Percentiles rank a stretch among this genome's conserved stretches.
Evolutionary conservation across 2,888 invertebrate genomes (phyloP).

Genomic region (Clunio marinus): DNA sequence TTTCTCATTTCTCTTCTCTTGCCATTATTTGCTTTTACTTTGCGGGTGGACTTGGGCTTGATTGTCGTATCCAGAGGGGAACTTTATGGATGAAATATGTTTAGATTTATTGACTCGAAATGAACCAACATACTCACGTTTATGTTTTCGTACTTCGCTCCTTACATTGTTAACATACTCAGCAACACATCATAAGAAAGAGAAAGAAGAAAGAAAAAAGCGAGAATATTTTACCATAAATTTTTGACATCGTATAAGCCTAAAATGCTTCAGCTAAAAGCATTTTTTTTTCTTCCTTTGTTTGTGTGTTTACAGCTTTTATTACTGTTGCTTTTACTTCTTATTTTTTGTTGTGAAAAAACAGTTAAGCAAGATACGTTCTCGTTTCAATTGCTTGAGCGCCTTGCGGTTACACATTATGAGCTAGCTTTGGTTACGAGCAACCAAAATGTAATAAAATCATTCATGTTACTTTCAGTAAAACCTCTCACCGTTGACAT

Average conservation of each 20-base stretch:
- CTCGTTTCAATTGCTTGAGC: no score
- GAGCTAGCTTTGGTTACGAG: not conserved
- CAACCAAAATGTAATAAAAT: not conserved
- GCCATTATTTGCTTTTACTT: not conserved
- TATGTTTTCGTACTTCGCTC: not conserved
- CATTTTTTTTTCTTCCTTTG: slow-evolving; percentile 2
- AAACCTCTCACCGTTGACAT: slow-evolving; percentile 71
- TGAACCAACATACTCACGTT: not conserved
- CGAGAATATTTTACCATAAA: slow-evolving; percentile 18
- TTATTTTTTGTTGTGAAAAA: no score
- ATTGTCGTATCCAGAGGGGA: not conserved
- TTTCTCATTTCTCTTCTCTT: not conserved
- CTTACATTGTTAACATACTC: slow-evolving; percentile 18
- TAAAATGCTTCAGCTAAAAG: slow-evolving; percentile 14
- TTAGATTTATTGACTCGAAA: slow-evolving; percentile 34
- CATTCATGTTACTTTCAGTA: slow-evolving; percentile 54
- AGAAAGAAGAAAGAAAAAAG: not conserved
- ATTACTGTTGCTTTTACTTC: not conserved
- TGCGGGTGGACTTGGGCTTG: no score
- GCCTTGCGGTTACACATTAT: no score
- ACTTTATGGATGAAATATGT: slow-evolving; percentile 25
- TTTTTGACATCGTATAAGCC: slow-evolving; percentile 25
- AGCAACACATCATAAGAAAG: not conserved
- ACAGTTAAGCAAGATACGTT: no score
- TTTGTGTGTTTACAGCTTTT: slow-evolving; percentile 13